Base-by-base conservation (phyloP, 2,888 invertebrate genomes). In the Spialia ferax region DNA sequence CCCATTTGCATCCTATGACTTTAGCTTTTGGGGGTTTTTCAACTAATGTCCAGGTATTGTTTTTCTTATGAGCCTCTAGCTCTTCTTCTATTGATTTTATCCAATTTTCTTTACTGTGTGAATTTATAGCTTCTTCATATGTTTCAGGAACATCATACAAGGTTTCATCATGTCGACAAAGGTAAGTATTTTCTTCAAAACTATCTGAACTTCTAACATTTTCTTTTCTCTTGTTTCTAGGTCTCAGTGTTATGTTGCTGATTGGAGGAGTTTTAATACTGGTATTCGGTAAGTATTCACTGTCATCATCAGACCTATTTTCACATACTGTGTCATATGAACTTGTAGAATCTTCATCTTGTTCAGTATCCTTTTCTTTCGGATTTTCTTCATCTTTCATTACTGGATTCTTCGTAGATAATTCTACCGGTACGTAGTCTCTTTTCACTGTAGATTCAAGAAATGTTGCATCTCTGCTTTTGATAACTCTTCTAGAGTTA, bases 1-100 rank as follows among this genome's bases (percentile, higher is more conserved):
- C 75, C 74, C 74, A 76, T 65, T 75, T 74, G 29, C 71, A 71
- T 10, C 63, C 63, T 20, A 75, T 72, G 0, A 66, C 11, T 11
- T 71, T 72, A 0, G 64, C 62, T 22, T 64, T 63, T 32, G 6
- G n/a, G 8, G 73, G 73, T 45, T 73, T 73, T 15, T 69, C 42
- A 2, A 70, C 66, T 56, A 70, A 69, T 68, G n/a, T 60, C 74
- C 71, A 72, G 0, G 70, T 72, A 1, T 38, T 20, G 50, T 71
- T 71, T 48, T 61, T 42, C 0, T 52, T 2, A 68, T 72, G 71
- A 8, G 69, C 59, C 18, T 69, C 38, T 13, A 69, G 26, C 29
- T 69, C 68, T 11, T 70, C 68, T 35, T 52, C 35, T 8, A 72
- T 74, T 0, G 73, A 69, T 0, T 18, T 57, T 38, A 45, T 68